These are phyloP conservation scores for Anser brachyrhynchus DNA, from an alignment of 2,113 vertebrate genomes.

Conservation along the genomic window DNA sequence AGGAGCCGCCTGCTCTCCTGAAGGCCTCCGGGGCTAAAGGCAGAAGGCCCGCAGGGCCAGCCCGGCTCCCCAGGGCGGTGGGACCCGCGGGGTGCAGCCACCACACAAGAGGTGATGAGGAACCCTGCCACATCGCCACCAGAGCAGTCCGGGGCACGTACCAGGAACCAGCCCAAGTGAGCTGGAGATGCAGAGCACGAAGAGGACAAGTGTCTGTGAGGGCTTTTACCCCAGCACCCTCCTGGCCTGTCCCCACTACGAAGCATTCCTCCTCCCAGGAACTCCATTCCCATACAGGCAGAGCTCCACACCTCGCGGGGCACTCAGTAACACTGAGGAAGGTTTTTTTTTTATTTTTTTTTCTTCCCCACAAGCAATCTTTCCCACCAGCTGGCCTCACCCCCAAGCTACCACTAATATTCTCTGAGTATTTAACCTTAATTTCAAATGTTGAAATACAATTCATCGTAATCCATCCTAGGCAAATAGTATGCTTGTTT, in stretches of 20 bases:
- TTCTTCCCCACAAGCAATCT: neutral
- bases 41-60: neutral
- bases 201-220: neutral
- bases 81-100: neutral
- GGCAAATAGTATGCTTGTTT: neutral
- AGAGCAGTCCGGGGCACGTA: too few relatives aligned
- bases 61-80: neutral
- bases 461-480: neutral
- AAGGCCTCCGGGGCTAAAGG: neutral
- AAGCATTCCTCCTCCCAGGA: neutral
- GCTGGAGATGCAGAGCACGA: neutral
- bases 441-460: constrained; percentile 19
- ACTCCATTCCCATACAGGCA: neutral
- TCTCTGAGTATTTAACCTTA: neutral
- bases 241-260: rapidly evolving
- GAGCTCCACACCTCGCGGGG: neutral
- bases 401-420: neutral
- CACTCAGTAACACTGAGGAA: neutral
- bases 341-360: neutral
- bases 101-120: neutral
- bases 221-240: neutral
- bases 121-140: neutral
- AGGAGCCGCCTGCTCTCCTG: neutral
- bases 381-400: neutral
- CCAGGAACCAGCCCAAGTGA: neutral